Conservation (phyloP, 2,113 vertebrate genomes). For the Maccullochella peelii region DNA sequence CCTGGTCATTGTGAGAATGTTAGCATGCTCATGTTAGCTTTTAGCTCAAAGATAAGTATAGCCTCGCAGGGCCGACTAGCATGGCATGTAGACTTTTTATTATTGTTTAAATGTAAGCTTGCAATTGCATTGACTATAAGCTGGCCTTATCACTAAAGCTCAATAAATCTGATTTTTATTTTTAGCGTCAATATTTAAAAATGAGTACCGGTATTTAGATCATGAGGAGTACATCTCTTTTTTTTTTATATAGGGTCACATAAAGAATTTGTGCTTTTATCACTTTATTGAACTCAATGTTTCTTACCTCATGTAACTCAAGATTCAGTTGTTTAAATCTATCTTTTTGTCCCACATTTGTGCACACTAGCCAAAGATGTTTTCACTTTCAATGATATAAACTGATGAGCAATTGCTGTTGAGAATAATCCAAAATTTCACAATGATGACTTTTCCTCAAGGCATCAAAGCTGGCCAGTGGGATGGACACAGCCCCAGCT, state of each 20-base stretch:
- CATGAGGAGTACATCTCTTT: background rate
- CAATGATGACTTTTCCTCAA: background rate
- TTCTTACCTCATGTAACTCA: too few relatives aligned
- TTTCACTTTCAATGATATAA: background rate
- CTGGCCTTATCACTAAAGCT: too few relatives aligned
- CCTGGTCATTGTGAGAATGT: background rate
- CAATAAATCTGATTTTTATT: too few relatives aligned
- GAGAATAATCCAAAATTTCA: constrained; percentile 30
- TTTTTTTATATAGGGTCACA: background rate
- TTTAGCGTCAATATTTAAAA: background rate
- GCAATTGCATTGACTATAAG: too few relatives aligned
- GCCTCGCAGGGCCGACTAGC: background rate
- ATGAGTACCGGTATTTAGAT: background rate
- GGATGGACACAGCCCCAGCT: constrained; percentile 19
- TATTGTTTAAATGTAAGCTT: too few relatives aligned
- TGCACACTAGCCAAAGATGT: background rate
- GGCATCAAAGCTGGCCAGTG: constrained; percentile 27
- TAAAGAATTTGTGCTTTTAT: background rate
- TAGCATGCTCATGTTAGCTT: background rate
- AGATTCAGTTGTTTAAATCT: background rate
- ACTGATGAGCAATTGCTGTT: background rate
- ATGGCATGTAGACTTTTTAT: background rate
- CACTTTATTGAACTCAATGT: background rate
- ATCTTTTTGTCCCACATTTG: background rate
- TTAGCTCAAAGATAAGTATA: background rate